Evolutionary conservation across 2,888 invertebrate genomes (phyloP).

Genomic region (Cremastobaeus sp.): DNA sequence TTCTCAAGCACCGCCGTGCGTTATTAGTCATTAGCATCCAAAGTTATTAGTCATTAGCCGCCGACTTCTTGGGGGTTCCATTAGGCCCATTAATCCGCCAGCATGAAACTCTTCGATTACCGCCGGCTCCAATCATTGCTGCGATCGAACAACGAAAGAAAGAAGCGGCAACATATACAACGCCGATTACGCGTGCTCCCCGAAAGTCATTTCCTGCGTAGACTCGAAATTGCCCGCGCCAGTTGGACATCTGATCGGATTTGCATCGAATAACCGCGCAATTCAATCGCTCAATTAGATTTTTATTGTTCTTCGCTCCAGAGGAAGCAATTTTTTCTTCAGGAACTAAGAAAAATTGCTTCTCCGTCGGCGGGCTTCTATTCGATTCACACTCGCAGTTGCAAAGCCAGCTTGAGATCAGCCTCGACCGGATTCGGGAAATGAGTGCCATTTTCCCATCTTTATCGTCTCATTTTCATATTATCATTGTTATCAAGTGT

Average conservation of each 20-base stretch:
- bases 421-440: too few species aligned
- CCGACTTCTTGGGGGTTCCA: slow-evolving; percentile 62
- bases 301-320: slow-evolving; percentile 11
- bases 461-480: too few species aligned
- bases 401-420: too few species aligned
- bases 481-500: too few species aligned
- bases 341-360: too few species aligned
- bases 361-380: too few species aligned
- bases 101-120: slow-evolving; percentile 66
- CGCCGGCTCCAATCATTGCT: slow-evolving; percentile 64
- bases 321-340: too few species aligned
- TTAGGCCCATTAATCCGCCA: neutral
- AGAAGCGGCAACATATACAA: slow-evolving; percentile 52
- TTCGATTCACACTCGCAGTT: too few species aligned
- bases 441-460: too few species aligned
- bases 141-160: slow-evolving; percentile 61
- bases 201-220: slow-evolving; percentile 62
- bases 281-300: slow-evolving; percentile 22
- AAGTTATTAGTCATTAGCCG: too few species aligned
- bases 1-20: too few species aligned
- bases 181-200: slow-evolving; percentile 52
- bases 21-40: too few species aligned
- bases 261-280: slow-evolving; percentile 50
- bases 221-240: slow-evolving; percentile 41
- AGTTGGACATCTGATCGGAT: slow-evolving; percentile 53